Conservation (phyloP, 1,140 invertebrate genomes). For the Drosophila teissieri region DNA sequence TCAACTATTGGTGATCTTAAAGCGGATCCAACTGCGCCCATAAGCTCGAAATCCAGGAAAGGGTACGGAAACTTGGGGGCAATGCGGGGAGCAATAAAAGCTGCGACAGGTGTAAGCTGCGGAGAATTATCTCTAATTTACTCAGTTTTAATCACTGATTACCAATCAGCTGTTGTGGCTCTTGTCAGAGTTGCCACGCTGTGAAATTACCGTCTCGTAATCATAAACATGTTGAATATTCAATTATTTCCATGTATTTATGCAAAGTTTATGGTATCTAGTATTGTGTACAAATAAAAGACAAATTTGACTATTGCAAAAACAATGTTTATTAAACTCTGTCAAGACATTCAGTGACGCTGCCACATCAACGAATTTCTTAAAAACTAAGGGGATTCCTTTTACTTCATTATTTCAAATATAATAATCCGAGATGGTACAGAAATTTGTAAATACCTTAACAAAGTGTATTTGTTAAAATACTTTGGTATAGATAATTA, state of each 20-base stretch:
- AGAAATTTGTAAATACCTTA: neutral
- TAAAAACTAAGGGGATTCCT: neutral
- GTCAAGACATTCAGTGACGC: constrained; percentile 8
- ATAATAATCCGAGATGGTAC: too few species aligned
- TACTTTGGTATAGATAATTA: neutral
- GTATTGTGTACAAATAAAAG: constrained; percentile 1
- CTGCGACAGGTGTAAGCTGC: constrained; percentile 23
- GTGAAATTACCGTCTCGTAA: constrained; percentile 30
- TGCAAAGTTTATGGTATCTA: constrained; percentile 8
- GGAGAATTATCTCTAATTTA: constrained; percentile 7
- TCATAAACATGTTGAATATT: constrained; percentile 14
- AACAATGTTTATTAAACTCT: neutral
- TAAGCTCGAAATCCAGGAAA: constrained; percentile 45
- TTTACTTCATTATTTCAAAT: neutral
- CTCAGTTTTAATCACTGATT: constrained; percentile 5
- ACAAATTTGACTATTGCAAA: constrained; percentile 4
- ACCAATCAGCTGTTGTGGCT: neutral
- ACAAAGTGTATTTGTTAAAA: neutral
- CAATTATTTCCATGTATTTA: neutral
- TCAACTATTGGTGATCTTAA: constrained; percentile 38
- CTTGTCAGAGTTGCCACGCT: constrained; percentile 8
- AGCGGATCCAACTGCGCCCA: constrained; percentile 61
- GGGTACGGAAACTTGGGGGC: constrained; percentile 46
- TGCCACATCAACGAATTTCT: constrained; percentile 16
- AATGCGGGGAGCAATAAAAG: constrained; percentile 4